Base-by-base conservation (phyloP, 2,888 invertebrate genomes). In the Parelbella ahira region DNA sequence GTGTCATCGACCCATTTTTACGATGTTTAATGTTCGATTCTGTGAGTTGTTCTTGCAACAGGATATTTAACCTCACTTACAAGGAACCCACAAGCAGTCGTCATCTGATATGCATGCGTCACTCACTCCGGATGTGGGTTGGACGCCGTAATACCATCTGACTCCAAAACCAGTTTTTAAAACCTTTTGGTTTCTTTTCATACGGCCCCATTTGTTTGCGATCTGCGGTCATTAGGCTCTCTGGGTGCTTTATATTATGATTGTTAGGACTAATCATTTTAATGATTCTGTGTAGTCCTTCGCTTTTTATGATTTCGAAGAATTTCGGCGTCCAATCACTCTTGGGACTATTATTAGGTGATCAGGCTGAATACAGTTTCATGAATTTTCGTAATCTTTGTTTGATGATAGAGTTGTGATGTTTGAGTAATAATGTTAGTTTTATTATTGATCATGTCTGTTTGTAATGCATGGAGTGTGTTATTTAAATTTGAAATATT, bases 91-190 rank as follows among this genome's bases (percentile, higher is more conserved):
- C 44, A 36, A 49, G 49, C 50, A 45, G 38, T 48, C 45, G 60
- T 54, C 53, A 61, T 54, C 46, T 38, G 54, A 60, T 63, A 66
- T 57, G 56, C 56, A 66, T 72, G 71, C 73, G 72, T 74, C 74
- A 76, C 58, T 59, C 54, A 58, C 68, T 73, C 68, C 77, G 76
- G 76, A 75, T 77, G 75, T 76, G 72, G 73, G 61, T 55, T 64
- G 64, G 54, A 58, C 59, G 62, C 60, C 54, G 63, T 60, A 57
- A 61, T 55, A 62, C 66, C 67, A 70, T 63, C 57, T 56, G 57
- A 51, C 54, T 50, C 37, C 54, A 50, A 56, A 79, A 77, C 81
- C 69, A 55, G 76, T 78, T 79, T 53, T 45, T 60, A 54, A 46
- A 51, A 58, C 58, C 73, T 79, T 78, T 81, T 77, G 69, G 69